Base-by-base conservation (phyloP, 2,113 vertebrate genomes). In the Heteronetta atricapilla region DNA sequence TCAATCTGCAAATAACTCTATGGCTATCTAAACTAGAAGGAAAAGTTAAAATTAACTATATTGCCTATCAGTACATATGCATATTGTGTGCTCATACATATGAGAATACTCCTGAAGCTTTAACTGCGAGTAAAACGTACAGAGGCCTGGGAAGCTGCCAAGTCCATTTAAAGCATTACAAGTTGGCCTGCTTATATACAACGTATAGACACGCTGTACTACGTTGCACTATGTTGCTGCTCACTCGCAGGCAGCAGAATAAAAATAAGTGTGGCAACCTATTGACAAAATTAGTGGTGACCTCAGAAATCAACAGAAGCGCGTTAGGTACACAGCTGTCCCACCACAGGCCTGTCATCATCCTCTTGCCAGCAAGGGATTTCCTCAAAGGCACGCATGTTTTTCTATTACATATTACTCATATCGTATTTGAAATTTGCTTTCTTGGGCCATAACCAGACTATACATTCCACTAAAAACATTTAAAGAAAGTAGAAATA, bases 341-440 rank as follows among this genome's bases (percentile, higher is more conserved):
- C 40, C 33, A 52, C 19, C 4, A 76, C 12, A 66, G 40, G 31
- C 88, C 36, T 64, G 46, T 48, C 46, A 22, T 10, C 46, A 48
- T 22, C 46, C 21, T 22, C 46, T 48, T 48, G 46, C 46, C 46
- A 48, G 46, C 46, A 58, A 25, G 3, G 6, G 18, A 52, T 89
- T 89, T 87, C 78, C n/a, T 86, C n/a, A 84, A 36, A 84, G 84
- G 38, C 10, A 13, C 1, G 3, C 0, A 0, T 5, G 8, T 23
- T 50, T 53, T n/a, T 78, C 3, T 23, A 68, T 33, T 62, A 73
- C 2, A 0, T 44, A 25, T 58, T 0, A 58, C 48, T 69, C 55
- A 29, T 19, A 58, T 10, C 26, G 7, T 42, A 79, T 52, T 53
- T 85, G 12, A 93, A 53, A 80, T 58, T 59, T 73, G 23, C n/a